These are phyloP conservation scores for Poecile montanus DNA, from an alignment of 2,797 vertebrate genomes.

Conservation along the genomic window DNA sequence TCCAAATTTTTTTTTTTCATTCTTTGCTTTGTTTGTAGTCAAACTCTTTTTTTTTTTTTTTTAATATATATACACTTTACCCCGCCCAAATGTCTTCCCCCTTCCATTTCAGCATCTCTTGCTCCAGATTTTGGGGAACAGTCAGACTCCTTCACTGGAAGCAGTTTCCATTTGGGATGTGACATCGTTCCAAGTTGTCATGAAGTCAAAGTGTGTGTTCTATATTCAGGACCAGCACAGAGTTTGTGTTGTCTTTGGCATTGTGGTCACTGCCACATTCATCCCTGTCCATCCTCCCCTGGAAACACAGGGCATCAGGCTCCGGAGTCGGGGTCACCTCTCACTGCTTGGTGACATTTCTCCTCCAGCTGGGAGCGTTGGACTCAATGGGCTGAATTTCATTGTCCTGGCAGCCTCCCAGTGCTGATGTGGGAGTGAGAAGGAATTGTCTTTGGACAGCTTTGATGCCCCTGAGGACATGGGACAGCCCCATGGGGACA, in stretches of 20 bases:
- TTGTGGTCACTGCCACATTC: not conserved
- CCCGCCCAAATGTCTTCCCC: not conserved
- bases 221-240: not conserved
- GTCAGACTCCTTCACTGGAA: not conserved
- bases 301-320: not conserved
- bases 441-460: not conserved
- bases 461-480: not conserved
- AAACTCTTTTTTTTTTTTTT: not conserved
- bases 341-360: not conserved
- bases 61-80: not conserved
- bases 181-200: not conserved
- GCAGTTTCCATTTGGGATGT: not conserved
- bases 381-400: not conserved
- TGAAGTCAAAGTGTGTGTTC: not conserved
- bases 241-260: not conserved
- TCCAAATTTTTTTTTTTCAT: not conserved
- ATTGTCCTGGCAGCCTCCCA: not conserved
- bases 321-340: not conserved
- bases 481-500: not conserved
- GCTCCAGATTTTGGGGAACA: not conserved
- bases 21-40: slow-evolving; percentile 33
- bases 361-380: not conserved
- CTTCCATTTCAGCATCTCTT: not conserved
- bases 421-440: not conserved
- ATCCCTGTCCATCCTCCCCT: not conserved